Conservation (phyloP, 1,140 invertebrate genomes). For the Trichonephila inaurata region DNA sequence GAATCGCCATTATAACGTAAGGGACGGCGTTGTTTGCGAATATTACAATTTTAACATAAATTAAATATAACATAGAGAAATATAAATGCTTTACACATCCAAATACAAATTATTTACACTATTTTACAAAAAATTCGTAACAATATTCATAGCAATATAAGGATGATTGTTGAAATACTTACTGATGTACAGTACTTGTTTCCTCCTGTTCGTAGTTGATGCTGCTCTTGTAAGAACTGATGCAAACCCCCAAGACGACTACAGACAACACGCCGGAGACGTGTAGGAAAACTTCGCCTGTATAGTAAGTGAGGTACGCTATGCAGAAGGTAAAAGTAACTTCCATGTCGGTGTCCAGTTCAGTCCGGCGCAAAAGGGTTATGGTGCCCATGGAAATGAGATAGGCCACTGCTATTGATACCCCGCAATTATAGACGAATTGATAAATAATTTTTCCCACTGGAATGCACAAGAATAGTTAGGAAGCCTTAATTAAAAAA, state of each 20-base stretch:
- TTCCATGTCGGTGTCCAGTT: conserved; percentile 81
- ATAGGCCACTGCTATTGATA: conserved; percentile 81
- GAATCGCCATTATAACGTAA: too few species aligned
- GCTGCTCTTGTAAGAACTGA: conserved; percentile 81
- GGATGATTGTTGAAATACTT: conserved; percentile 7
- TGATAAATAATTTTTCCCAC: conserved; percentile 78
- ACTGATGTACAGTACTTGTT: conserved; percentile 80
- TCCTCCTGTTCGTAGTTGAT: conserved; percentile 82
- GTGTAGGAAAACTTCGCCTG: conserved; percentile 80
- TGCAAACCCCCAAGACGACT: conserved; percentile 81
- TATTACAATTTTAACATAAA: too few species aligned
- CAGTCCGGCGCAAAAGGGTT: conserved; percentile 80
- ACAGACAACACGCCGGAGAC: conserved; percentile 82
- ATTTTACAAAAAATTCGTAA: too few species aligned
- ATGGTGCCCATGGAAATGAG: conserved; percentile 80
- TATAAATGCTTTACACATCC: too few species aligned
- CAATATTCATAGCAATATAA: too few species aligned
- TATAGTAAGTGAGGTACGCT: conserved; percentile 82
- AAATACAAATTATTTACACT: too few species aligned
- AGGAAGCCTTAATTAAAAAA: not conserved
- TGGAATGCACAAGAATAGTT: conserved; percentile 42
- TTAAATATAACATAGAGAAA: too few species aligned
- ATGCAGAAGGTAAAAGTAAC: conserved; percentile 82
- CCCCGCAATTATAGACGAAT: conserved; percentile 79
- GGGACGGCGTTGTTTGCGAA: too few species aligned